Percentiles rank a stretch among this genome's conserved stretches.
Evolutionary conservation across 2,113 vertebrate species (phyloP).

Genomic region (Pseudopipra pipra): DNA sequence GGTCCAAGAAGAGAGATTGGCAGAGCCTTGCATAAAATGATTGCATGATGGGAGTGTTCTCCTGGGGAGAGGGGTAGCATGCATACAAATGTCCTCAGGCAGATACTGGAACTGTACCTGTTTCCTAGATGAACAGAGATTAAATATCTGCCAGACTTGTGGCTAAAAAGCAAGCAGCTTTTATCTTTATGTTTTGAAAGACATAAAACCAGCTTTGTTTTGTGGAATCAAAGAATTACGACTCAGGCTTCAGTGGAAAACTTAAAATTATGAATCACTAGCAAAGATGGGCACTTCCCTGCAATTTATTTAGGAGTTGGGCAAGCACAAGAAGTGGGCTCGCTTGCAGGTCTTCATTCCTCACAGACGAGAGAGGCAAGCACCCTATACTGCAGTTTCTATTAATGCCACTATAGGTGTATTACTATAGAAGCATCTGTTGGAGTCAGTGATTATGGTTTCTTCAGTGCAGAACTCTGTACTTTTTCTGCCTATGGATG

Average conservation of each 20-base stretch:
- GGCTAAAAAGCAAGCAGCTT: neutral
- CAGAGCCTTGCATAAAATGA: neutral
- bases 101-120: neutral
- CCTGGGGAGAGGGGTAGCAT: neutral
- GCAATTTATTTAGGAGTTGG: accelerated
- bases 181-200: neutral
- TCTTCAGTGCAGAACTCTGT: neutral
- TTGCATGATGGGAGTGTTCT: neutral
- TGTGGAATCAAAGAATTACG: neutral
- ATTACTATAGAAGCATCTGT: neutral
- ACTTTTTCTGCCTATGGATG: neutral
- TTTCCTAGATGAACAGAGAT: neutral
- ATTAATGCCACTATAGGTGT: neutral
- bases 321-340: neutral
- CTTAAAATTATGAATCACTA: neutral
- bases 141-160: neutral
- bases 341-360: neutral
- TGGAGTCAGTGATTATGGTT: neutral
- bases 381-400: neutral
- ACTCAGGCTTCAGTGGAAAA: neutral
- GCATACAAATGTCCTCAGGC: neutral
- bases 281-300: neutral
- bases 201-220: neutral
- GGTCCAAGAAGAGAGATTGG: neutral
- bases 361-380: neutral